A percentile compares a stretch with the other conserved stretches of the same genome.
Conservation (phyloP, 2,888 invertebrate genomes). For the Himalopsyche kuldschensis region DNA sequence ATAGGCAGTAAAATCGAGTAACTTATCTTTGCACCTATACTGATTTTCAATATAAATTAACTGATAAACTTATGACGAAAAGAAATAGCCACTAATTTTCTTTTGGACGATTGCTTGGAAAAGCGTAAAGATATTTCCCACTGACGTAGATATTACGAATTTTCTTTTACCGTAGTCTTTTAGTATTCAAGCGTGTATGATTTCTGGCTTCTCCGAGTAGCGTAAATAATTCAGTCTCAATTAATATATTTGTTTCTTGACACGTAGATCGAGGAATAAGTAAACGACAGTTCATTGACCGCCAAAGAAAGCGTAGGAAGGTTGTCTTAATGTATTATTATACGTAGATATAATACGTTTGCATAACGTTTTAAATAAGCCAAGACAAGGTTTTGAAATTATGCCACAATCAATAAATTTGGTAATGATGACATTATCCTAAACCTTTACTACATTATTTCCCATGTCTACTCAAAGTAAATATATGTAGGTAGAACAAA, state of each 20-base stretch:
- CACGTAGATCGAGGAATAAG: neutral
- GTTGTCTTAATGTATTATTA: neutral
- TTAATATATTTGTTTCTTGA: neutral
- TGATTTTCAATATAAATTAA: too few species aligned
- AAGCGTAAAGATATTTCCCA: too few species aligned
- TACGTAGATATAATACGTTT: neutral
- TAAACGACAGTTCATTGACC: neutral
- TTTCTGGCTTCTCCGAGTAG: neutral
- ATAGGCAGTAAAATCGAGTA: too few species aligned
- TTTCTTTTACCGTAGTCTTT: too few species aligned
- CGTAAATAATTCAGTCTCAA: neutral
- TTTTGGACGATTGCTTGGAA: too few species aligned
- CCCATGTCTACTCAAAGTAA: too few species aligned
- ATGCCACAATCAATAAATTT: neutral
- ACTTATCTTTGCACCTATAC: too few species aligned
- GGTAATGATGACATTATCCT: neutral
- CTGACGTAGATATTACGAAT: too few species aligned
- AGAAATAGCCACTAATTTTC: too few species aligned
- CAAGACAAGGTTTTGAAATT: neutral
- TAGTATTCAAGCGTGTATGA: neutral
- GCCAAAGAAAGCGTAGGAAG: neutral
- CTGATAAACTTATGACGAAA: too few species aligned
- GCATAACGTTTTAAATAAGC: neutral
- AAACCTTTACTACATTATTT: too few species aligned
- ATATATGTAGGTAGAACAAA: too few species aligned